Evolutionary conservation across 2,797 vertebrate species (phyloP).

Genomic region (Bufotes viridis): DNA sequence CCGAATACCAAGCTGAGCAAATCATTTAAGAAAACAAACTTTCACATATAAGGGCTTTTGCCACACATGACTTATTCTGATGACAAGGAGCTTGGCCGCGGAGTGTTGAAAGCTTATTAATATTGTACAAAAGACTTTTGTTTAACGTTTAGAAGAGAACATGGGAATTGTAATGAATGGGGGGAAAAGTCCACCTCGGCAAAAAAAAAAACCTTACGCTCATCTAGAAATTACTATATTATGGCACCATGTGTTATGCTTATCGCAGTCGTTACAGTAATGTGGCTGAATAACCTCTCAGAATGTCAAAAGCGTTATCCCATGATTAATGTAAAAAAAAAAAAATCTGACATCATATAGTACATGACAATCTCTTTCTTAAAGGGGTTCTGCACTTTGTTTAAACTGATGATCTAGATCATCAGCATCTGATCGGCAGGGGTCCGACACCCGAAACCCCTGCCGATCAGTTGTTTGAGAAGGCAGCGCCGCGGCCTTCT

Average conservation of each 20-base stretch:
- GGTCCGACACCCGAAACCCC: too few relatives aligned
- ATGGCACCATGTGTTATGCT: not conserved
- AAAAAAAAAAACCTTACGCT: not conserved
- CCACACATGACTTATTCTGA: slow-evolving; percentile 77
- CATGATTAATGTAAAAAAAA: too few relatives aligned
- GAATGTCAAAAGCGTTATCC: too few relatives aligned
- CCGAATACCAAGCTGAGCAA: slow-evolving; percentile 73
- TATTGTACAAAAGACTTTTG: slow-evolving; percentile 81
- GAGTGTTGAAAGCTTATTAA: slow-evolving; percentile 80
- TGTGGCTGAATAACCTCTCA: not conserved
- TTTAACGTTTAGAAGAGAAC: slow-evolving; percentile 76
- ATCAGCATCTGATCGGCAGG: too few relatives aligned
- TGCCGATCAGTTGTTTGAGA: too few relatives aligned
- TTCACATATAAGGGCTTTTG: slow-evolving; percentile 78
- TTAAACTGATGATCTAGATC: too few relatives aligned
- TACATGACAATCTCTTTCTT: too few relatives aligned
- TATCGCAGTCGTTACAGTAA: not conserved
- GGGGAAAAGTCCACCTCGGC: slow-evolving; percentile 60
- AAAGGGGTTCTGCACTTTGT: too few relatives aligned
- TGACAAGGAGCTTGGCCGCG: slow-evolving; percentile 73
- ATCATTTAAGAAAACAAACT: slow-evolving; percentile 76
- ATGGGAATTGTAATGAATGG: slow-evolving; percentile 76
- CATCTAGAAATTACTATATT: not conserved
- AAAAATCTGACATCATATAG: too few relatives aligned
- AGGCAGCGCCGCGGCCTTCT: too few relatives aligned